These are phyloP conservation scores for Drosophila dunni DNA, from an alignment of 1,140 invertebrate species.

Conservation along the genomic window DNA sequence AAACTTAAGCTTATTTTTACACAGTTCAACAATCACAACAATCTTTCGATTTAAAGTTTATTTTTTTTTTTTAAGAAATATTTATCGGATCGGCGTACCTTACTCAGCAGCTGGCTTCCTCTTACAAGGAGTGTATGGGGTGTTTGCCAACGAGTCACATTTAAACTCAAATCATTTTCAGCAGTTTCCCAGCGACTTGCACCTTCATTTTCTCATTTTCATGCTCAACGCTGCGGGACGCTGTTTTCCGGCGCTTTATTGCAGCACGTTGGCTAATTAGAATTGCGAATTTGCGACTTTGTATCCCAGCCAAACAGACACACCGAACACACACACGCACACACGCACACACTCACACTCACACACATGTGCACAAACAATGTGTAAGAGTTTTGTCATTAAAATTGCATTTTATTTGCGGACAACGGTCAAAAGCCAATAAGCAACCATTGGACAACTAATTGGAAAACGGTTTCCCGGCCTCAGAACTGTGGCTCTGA, in stretches of 20 bases:
- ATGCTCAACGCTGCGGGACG: constrained; percentile 20
- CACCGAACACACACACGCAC: not conserved
- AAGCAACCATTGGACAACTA: constrained; percentile 7
- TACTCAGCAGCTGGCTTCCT: too few species aligned
- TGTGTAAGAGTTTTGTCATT: constrained; percentile 63
- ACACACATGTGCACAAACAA: constrained; percentile 13
- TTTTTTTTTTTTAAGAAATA: too few species aligned
- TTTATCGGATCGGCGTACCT: too few species aligned
- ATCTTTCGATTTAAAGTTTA: too few species aligned
- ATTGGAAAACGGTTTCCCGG: constrained; percentile 14
- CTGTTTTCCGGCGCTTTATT: constrained; percentile 63
- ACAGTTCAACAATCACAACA: too few species aligned
- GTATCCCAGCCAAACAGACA: constrained; percentile 19
- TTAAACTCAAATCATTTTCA: not conserved
- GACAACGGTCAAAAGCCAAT: constrained; percentile 41
- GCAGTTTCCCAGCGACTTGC: not conserved
- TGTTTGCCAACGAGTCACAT: not conserved
- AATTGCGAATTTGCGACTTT: constrained; percentile 60
- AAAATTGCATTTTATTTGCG: constrained; percentile 71
- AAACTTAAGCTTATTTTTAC: too few species aligned
- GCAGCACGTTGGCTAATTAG: constrained; percentile 73
- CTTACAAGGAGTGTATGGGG: too few species aligned
- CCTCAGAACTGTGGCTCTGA: not conserved
- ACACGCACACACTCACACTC: not conserved
- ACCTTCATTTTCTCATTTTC: not conserved